Conservation (phyloP, 2,797 vertebrate species). For the Sebastes umbrosus region DNA sequence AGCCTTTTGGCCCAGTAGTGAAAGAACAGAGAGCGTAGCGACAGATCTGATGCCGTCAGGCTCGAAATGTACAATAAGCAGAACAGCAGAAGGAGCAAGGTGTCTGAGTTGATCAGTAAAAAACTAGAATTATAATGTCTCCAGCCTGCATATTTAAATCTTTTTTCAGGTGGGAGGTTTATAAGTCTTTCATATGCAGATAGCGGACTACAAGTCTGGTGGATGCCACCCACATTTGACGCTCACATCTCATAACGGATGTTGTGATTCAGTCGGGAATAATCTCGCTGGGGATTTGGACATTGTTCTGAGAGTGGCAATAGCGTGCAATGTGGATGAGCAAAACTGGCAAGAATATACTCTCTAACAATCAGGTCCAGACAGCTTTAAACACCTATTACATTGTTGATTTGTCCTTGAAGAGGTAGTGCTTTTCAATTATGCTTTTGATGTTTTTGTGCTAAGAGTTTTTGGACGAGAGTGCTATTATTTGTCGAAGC, state of each 20-base stretch:
- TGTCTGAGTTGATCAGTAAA: background rate
- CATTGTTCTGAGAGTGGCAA: conserved; percentile 14
- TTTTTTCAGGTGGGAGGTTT: background rate
- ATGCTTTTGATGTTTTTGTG: conserved; percentile 30
- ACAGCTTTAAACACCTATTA: conserved; percentile 38
- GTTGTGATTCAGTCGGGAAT: conserved; percentile 7
- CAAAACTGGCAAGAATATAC: conserved; percentile 15
- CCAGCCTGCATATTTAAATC: conserved; percentile 4
- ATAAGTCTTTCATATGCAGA: conserved; percentile 24
- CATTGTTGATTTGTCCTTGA: conserved; percentile 53
- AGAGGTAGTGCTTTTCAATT: conserved; percentile 39
- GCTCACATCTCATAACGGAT: background rate
- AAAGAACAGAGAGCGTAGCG: conserved; percentile 35
- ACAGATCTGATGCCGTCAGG: conserved; percentile 30
- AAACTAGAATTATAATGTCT: background rate
- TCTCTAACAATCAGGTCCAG: conserved; percentile 27
- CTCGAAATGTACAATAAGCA: conserved; percentile 19
- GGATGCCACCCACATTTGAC: conserved; percentile 11
- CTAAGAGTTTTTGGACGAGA: conserved; percentile 28
- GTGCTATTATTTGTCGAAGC: conserved; percentile 48
- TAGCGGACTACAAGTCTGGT: background rate
- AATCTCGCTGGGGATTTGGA: background rate
- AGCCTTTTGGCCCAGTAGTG: conserved; percentile 26
- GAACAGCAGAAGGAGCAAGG: background rate
- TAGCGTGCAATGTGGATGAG: background rate